Evolutionary conservation across 2,888 invertebrate genomes (phyloP), one percentile per base, ranked within the genome.

Genomic region (Leucoptera coffeella): DNA sequence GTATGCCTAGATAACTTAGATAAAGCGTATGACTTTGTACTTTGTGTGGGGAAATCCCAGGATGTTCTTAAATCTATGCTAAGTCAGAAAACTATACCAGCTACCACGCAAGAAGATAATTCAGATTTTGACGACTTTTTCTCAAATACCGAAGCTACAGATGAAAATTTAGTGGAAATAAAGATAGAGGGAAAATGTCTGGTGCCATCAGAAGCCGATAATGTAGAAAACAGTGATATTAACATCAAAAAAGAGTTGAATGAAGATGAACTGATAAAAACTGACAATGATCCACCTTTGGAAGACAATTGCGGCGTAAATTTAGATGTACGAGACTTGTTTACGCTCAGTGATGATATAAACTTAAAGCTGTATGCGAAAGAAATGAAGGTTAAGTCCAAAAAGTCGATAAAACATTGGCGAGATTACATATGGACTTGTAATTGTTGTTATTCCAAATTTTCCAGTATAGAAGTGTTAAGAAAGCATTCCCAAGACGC

Each of bases 401-500:
- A 25, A 14, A 54, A 44, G 29, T 33, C 36, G 6, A 39, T 55
- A 2, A 41, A 40, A 8, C 38, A 44, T 0, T 69, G 67, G 67
- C 50, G 51, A 6, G 53, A 59, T n/a, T 67, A 65, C 24, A 59
- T 58, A 0, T 69, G 69, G 69, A 35, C 61, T 2, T 69, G 69
- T 33, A 42, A 46, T 0, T 47, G 49, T 14, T 69, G 69, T 35
- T 53, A 58, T 24, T 57, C 59, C 4, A 64, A 64, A 33, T 67
- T 64, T 34, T 34, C 54, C 2, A 53, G 57, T 26, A 35, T 62
- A 12, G 48, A 47, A 0, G 57, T 48, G 23, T 48, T 83, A 17
- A 53, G 79, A 28, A 65, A 75, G 2, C 83, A 84, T 42, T 74
- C 75, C 24, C 71, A 74, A 33, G 53, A 62, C 5, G 72, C 75